Conservation (phyloP, 2,888 invertebrate species). For the Phlogophora meticulosa region DNA sequence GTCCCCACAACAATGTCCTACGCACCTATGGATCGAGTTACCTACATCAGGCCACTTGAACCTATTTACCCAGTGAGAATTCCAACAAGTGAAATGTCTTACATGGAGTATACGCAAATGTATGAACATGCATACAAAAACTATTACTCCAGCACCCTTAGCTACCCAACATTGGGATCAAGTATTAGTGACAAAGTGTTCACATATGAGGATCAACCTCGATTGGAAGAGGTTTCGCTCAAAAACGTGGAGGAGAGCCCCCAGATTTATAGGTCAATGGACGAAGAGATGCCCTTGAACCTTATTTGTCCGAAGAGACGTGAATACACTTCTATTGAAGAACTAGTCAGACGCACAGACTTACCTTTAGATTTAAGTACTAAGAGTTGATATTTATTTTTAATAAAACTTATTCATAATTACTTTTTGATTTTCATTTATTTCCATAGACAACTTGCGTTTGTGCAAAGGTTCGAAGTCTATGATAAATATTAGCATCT, state of each 20-base stretch:
- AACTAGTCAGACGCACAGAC: slow-evolving; percentile 87
- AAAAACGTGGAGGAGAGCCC: slow-evolving; percentile 61
- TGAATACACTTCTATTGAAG: slow-evolving; percentile 82
- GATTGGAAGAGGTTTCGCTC: slow-evolving; percentile 71
- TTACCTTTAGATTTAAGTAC: slow-evolving; percentile 92
- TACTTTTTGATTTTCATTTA: slow-evolving; percentile 38
- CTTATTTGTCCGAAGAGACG: slow-evolving; percentile 83
- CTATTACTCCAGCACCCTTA: slow-evolving; percentile 78
- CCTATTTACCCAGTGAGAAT: slow-evolving; percentile 81
- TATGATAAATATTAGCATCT: slow-evolving; percentile 72
- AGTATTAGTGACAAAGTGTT: slow-evolving; percentile 80
- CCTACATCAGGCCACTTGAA: slow-evolving; percentile 79
- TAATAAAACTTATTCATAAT: slow-evolving; percentile 54
- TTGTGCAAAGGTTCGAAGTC: slow-evolving; percentile 27
- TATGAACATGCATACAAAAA: slow-evolving; percentile 86
- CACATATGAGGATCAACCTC: slow-evolving; percentile 75
- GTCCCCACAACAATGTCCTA: slow-evolving; percentile 72
- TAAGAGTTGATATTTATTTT: slow-evolving; percentile 83
- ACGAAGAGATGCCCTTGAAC: slow-evolving; percentile 86
- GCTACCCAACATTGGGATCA: slow-evolving; percentile 78
- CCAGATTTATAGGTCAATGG: slow-evolving; percentile 61
- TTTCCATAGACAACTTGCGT: slow-evolving; percentile 25
- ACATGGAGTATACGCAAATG: slow-evolving; percentile 86
- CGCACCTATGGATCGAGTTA: slow-evolving; percentile 73
- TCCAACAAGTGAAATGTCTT: slow-evolving; percentile 84